These are phyloP conservation scores for Trypoxylus dichotomus DNA, from an alignment of 1,140 invertebrate species.

Conservation along the genomic window DNA sequence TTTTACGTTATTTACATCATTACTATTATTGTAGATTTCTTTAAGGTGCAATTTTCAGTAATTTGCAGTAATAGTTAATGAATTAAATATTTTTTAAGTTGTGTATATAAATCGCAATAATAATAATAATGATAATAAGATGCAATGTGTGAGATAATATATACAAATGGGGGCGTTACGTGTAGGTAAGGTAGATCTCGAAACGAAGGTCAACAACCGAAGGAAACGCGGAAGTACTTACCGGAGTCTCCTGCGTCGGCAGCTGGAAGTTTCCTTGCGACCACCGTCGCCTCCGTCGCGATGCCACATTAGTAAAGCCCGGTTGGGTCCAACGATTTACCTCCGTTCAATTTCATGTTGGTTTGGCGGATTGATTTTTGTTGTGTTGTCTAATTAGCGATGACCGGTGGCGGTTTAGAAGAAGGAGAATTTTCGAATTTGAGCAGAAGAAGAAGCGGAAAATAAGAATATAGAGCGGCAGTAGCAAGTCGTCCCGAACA, in stretches of 20 bases:
- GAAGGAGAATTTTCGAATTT: background rate
- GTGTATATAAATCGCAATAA: background rate
- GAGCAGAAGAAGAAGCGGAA: background rate
- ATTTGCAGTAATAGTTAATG: too few relatives aligned
- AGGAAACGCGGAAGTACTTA: conserved; percentile 45
- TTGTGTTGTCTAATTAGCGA: background rate
- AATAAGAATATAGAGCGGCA: background rate
- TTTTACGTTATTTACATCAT: too few relatives aligned
- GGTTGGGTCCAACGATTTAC: conserved; percentile 52
- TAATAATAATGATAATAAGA: background rate
- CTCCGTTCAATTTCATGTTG: conserved; percentile 43
- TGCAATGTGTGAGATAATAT: background rate
- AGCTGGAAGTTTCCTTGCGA: conserved; percentile 51
- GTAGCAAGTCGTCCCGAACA: background rate
- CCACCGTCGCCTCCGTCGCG: conserved; percentile 50
- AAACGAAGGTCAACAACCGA: conserved; percentile 42
- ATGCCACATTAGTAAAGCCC: conserved; percentile 52
- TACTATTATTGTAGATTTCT: too few relatives aligned
- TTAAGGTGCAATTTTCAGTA: too few relatives aligned
- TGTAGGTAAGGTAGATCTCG: conserved; percentile 35
- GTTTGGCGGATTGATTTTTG: background rate
- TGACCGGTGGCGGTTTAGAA: background rate
- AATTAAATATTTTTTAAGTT: too few relatives aligned
- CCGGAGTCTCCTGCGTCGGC: conserved; percentile 51
- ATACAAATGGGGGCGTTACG: conserved; percentile 39